These are phyloP conservation scores for Thecophora atra DNA, from an alignment of 2,888 invertebrate species.

Conservation along the genomic window DNA sequence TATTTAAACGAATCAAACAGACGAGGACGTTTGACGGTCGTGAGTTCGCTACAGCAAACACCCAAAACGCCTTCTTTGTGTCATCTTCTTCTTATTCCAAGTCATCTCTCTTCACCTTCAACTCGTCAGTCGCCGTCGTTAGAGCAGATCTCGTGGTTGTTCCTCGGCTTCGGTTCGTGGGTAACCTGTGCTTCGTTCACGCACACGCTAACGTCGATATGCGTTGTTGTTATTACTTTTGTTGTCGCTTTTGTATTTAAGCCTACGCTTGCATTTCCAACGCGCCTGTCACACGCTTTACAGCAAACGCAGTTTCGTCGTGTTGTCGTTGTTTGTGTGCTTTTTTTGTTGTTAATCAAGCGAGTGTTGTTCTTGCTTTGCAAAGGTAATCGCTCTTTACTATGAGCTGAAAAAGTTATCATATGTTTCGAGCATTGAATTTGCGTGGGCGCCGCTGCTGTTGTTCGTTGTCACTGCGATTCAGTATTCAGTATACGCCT, in stretches of 20 bases:
- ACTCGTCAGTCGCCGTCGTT: background rate
- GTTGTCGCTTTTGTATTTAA: no score
- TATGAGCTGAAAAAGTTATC: constrained; percentile 22
- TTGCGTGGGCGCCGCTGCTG: no score
- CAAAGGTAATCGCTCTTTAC: no score
- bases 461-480: no score
- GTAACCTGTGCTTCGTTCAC: no score
- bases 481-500: no score
- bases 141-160: background rate
- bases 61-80: background rate
- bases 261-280: no score
- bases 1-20: background rate
- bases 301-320: background rate
- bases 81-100: background rate
- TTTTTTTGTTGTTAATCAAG: no score
- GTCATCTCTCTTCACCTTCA: background rate
- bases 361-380: background rate
- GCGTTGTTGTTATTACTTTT: constrained; percentile 17
- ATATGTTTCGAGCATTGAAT: background rate
- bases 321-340: background rate
- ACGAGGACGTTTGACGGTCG: constrained; percentile 12
- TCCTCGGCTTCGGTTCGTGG: background rate
- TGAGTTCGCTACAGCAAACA: no score
- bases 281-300: no score
- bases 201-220: no score